A percentile compares a stretch with the other conserved stretches of the same genome.
phyloP scores from a whole-genome alignment of 2,797 vertebrate species.

The Tiaroga cobitis region DNA sequence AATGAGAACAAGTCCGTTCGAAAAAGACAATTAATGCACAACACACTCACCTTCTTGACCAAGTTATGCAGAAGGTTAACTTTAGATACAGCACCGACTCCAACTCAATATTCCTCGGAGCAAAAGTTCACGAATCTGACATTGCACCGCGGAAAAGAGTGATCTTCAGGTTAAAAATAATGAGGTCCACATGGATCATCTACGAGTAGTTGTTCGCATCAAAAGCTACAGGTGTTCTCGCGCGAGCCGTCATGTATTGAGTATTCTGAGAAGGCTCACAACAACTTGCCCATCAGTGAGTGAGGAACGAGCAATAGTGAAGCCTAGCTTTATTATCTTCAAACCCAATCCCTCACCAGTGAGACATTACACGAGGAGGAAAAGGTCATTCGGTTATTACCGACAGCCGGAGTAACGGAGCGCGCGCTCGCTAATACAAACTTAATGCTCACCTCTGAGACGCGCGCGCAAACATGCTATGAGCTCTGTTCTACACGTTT shows the following conservation, averaged over 20 bases:
- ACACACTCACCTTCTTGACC: slow-evolving; percentile 82
- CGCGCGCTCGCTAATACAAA: slow-evolving; percentile 66
- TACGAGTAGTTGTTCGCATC: slow-evolving; percentile 67
- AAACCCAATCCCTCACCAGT: slow-evolving; percentile 83
- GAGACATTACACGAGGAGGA: slow-evolving; percentile 82
- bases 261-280: slow-evolving; percentile 67
- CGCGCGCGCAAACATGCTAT: slow-evolving; percentile 63
- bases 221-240: slow-evolving; percentile 88
- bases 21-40: slow-evolving; percentile 4
- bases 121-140: slow-evolving; percentile 84
- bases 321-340: slow-evolving; percentile 82
- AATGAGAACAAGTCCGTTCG: not conserved
- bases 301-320: slow-evolving; percentile 77
- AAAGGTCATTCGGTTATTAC: slow-evolving; percentile 86
- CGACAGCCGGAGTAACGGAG: slow-evolving; percentile 71
- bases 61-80: slow-evolving; percentile 81
- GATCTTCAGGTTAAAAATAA: slow-evolving; percentile 79
- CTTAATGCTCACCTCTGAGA: slow-evolving; percentile 66
- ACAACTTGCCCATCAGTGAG: slow-evolving; percentile 81
- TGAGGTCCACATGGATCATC: slow-evolving; percentile 81
- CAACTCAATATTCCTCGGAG: slow-evolving; percentile 78
- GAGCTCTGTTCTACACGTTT: slow-evolving; percentile 48
- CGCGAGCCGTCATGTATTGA: slow-evolving; percentile 55
- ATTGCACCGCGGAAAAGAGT: slow-evolving; percentile 72
- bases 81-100: slow-evolving; percentile 73